Conservation (phyloP, 2,113 vertebrate genomes). For the Perca flavescens region DNA sequence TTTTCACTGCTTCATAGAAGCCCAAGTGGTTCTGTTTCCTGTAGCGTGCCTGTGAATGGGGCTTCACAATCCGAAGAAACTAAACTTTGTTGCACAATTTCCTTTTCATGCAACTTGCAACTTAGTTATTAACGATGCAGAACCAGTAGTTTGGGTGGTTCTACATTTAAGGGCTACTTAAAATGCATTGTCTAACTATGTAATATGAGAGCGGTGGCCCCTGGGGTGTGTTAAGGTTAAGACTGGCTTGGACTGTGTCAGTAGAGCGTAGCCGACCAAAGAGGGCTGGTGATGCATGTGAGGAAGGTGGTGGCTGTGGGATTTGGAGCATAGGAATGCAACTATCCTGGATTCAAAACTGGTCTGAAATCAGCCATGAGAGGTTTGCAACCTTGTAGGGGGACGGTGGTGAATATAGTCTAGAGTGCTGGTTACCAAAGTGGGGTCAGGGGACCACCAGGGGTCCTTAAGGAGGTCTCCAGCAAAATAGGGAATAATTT, state of each 20-base stretch:
- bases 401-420: neutral
- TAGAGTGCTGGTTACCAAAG: neutral
- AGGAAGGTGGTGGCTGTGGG: neutral
- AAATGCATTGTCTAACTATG: neutral
- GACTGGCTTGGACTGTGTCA: neutral
- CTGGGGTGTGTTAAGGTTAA: neutral
- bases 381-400: neutral
- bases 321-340: neutral
- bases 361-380: neutral
- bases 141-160: neutral
- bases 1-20: constrained; percentile 12
- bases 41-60: neutral
- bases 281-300: neutral
- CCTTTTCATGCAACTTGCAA: neutral
- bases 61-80: neutral
- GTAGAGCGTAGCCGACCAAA: neutral
- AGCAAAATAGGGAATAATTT: no score
- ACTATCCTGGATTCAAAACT: neutral
- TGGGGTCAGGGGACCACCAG: no score
- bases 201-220: neutral
- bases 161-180: no score
- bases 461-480: no score
- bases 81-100: neutral
- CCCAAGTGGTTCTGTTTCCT: neutral
- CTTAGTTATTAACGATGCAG: neutral